Percentiles rank a stretch among this genome's conserved stretches.
These are phyloP conservation scores for Lycorma delicatula DNA, from an alignment of 1,140 invertebrate species.

Conservation along the genomic window DNA sequence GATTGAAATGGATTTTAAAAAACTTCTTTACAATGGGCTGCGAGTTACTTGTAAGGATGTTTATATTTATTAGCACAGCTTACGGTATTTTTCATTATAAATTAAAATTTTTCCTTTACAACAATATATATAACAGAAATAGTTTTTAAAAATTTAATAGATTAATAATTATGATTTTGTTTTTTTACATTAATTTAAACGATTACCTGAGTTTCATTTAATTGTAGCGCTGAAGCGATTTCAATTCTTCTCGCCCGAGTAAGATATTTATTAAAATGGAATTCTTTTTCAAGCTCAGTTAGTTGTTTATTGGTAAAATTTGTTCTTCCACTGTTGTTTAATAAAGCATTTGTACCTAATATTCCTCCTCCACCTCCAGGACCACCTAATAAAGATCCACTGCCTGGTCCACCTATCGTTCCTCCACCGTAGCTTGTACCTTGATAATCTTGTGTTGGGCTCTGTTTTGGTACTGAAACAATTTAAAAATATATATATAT, in stretches of 20 bases:
- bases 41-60: too few relatives aligned
- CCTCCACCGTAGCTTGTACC: constrained; percentile 33
- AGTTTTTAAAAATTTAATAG: too few relatives aligned
- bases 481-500: too few relatives aligned
- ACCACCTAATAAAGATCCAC: constrained; percentile 34
- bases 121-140: too few relatives aligned
- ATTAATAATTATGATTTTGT: too few relatives aligned
- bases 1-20: too few relatives aligned
- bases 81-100: too few relatives aligned
- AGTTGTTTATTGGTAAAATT: constrained; percentile 99
- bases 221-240: constrained; percentile 88
- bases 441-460: constrained; percentile 36
- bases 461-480: constrained; percentile 59
- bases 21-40: too few relatives aligned
- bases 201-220: constrained; percentile 92
- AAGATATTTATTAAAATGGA: constrained; percentile 98
- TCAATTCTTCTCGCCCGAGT: constrained; percentile 93
- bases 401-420: constrained; percentile 28
- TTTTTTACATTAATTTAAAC: too few relatives aligned
- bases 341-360: constrained; percentile 30
- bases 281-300: constrained; percentile 98
- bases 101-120: too few relatives aligned
- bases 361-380: constrained; percentile 34
- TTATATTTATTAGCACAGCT: too few relatives aligned
- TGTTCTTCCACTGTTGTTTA: constrained; percentile 80